Percentiles rank a stretch among this genome's conserved stretches.
Conservation (phyloP, 2,888 invertebrate genomes). For the Eupsilia transversa region DNA sequence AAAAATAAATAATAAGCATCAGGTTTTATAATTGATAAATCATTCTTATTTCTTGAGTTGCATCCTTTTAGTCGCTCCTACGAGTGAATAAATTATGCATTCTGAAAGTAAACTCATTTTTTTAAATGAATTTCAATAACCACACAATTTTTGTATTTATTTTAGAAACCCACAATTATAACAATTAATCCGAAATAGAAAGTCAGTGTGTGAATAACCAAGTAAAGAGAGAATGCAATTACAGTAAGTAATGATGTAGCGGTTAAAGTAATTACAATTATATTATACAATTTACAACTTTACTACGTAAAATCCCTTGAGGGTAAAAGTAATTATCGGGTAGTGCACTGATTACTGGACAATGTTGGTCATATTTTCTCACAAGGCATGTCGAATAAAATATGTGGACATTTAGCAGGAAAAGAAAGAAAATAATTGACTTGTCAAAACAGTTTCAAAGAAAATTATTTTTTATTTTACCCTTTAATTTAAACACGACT, state of each 20-base stretch:
- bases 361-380: constrained; percentile 2
- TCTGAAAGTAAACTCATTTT: neutral
- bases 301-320: constrained; percentile 23
- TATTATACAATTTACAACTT: constrained; percentile 41
- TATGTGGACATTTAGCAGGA: neutral
- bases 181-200: constrained; percentile 60
- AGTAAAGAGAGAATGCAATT: constrained; percentile 53
- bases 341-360: neutral
- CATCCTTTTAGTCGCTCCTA: neutral
- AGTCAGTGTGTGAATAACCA: constrained; percentile 38
- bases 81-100: neutral
- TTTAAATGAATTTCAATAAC: neutral
- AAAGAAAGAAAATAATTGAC: constrained; percentile 11
- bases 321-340: constrained; percentile 31
- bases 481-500: constrained; percentile 14
- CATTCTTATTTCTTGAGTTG: neutral
- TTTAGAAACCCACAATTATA: constrained; percentile 25
- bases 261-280: constrained; percentile 46
- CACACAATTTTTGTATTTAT: neutral
- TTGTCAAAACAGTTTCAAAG: constrained; percentile 17
- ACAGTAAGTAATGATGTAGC: constrained; percentile 42
- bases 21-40: neutral
- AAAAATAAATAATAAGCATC: neutral
- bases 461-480: neutral
- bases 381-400: neutral